Evolutionary conservation across 2,797 vertebrate species (phyloP), one percentile per base, ranked within the genome.

Genomic region (Neomorphus geoffroyi): DNA sequence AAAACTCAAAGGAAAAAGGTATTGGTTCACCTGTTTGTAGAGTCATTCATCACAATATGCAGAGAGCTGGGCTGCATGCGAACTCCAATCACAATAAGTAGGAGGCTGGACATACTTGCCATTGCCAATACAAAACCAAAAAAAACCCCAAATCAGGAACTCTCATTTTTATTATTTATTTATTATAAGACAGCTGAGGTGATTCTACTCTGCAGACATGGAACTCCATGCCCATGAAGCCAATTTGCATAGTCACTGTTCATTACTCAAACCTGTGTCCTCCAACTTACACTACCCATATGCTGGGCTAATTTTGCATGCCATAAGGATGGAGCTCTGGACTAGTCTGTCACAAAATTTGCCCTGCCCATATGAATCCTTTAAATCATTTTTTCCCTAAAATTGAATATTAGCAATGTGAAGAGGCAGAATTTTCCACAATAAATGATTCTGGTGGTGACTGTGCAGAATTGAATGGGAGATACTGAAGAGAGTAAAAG

Each of bases 241-340:
- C 81, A 93, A 84, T 94, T 86, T 89, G 62, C 69, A 65, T 21
- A 91, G 87, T 85, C 85, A 64, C 80, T 95, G 66, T 93, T 93
- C 91, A 81, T 80, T 86, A 93, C 41, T 95, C 90, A 94, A 86
- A 94, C 73, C 88, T 88, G 11, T 92, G 94, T 83, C 90, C 84
- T 90, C 74, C 53, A 61, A 80, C 85, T 90, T 79, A 94, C 77
- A 79, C 86, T 82, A 58, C 64, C 93, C 86, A 95, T 95, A 93
- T 93, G 93, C 78, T 93, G 56, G 81, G 53, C 78, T 96, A 88
- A 94, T 86, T 93, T 73, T 78, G 62, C 50, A 78, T 4, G 3
- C 65, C 80, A 28, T 51, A 81, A 81, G 88, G 62, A 90, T 30
- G 28, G 64, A 81, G 64, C 70, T 72, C 92, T 30, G 33, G 86